Evolutionary conservation across 1,140 invertebrate species (phyloP), one percentile per base, ranked within the genome.

Genomic region (Cydia fagiglandana): DNA sequence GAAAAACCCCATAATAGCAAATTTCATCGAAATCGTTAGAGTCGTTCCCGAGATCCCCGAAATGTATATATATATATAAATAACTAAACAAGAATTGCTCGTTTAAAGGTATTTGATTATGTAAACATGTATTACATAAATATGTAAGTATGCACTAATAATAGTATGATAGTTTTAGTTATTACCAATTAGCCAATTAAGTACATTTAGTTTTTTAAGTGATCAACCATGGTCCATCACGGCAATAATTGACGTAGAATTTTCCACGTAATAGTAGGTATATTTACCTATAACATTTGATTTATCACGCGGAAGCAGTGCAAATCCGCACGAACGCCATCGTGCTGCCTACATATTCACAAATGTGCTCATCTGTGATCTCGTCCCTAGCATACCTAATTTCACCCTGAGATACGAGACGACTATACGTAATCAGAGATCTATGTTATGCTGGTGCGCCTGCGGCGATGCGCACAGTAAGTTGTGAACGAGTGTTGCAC

Each of bases 301-400:
- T 61, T 61, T 61, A 61, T 61, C 17, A 68, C 30, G 28, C 30
- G 34, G 66, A 38, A 38, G 66, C 30, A 70, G 15, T 38, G 66
- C 66, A 70, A 70, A 38, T 70, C 66, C 66, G 66, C 66, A 70
- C 34, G 66, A 70, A 41, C 30, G 66, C 34, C 15, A 45, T 70
- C 66, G 66, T 38, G 66, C 66, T 38, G 30, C 15, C 56, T 7
- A 41, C 13, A 15, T 38, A 70, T 38, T 70, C 66, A 10, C 34
- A 45, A 17, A 68, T 13, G 17, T 12, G 56, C n/a, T 24, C 17
- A 3, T 20, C 56, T 61, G 56, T 24, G 53, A 56, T 20, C 56
- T 24, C 47, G 56, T 24, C 20, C 9, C 56, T 24, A 61, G 20
- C 24, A 61, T 61, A 24, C 24, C 24, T 24, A 24, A 9, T 24